These are phyloP conservation scores for Hippoglossus hippoglossus DNA, from an alignment of 2,797 vertebrate genomes.

Conservation along the genomic window DNA sequence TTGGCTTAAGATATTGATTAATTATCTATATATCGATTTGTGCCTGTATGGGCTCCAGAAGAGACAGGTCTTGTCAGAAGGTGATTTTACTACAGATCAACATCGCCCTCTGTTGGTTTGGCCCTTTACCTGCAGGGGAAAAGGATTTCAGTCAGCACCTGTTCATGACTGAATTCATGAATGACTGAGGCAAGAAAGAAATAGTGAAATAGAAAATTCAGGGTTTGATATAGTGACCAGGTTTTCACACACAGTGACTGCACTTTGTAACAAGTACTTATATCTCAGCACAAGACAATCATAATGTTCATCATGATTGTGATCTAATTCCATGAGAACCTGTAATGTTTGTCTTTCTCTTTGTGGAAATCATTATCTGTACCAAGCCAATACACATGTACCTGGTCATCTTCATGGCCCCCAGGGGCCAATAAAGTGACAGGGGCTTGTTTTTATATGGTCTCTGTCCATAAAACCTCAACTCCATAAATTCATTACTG, in stretches of 20 bases:
- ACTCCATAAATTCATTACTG: conserved; percentile 25
- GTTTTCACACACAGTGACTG: background rate
- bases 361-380: background rate
- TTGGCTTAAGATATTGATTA: background rate
- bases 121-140: conserved; percentile 19
- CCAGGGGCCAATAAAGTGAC: background rate
- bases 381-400: conserved; percentile 19
- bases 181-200: background rate
- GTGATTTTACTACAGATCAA: conserved; percentile 31
- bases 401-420: background rate
- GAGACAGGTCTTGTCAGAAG: background rate
- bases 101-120: conserved; percentile 63
- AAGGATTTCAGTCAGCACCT: conserved; percentile 11
- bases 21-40: background rate
- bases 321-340: background rate
- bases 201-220: background rate
- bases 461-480: background rate
- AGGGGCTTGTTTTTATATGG: conserved; percentile 5
- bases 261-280: background rate
- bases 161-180: conserved; percentile 17
- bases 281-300: background rate
- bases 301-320: too few relatives aligned
- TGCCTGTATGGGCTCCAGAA: background rate
- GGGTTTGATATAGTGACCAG: background rate
- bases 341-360: too few relatives aligned